These are phyloP conservation scores for Nemotelus pantherinus DNA, from an alignment of 2,888 invertebrate species.

Conservation along the genomic window DNA sequence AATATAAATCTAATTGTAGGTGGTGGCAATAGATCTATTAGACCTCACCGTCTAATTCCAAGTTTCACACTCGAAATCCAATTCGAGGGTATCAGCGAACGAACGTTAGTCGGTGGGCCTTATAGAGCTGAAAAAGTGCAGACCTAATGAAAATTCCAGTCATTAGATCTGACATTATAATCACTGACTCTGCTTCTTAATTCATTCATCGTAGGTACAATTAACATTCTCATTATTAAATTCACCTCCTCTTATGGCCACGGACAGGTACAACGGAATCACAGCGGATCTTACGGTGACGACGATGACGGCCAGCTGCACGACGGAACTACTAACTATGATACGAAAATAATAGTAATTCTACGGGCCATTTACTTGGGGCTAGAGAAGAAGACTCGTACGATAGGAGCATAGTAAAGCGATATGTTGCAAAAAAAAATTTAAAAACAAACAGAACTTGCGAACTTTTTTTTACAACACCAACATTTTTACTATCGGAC, in stretches of 20 bases:
- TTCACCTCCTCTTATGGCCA: slow-evolving; percentile 26
- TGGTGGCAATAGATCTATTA: too few relatives aligned
- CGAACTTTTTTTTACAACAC: slow-evolving; percentile 12
- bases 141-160: slow-evolving; percentile 31
- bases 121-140: background rate
- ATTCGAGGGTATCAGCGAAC: background rate
- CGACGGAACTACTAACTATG: slow-evolving; percentile 3
- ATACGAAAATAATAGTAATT: background rate
- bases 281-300: too few relatives aligned
- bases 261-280: slow-evolving; percentile 1
- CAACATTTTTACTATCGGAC: slow-evolving; percentile 18
- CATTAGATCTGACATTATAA: background rate
- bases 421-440: slow-evolving; percentile 27
- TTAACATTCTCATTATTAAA: slow-evolving; percentile 36
- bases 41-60: background rate
- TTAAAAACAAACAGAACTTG: slow-evolving; percentile 10
- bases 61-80: background rate
- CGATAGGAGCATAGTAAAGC: slow-evolving; percentile 2
- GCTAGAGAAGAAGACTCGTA: background rate
- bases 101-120: background rate
- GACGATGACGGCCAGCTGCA: background rate
- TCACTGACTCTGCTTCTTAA: slow-evolving; percentile 1
- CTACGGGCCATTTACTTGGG: background rate
- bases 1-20: too few relatives aligned
- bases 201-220: background rate